Base-by-base conservation (phyloP, 2,113 vertebrate species). In the Gallinago media region DNA sequence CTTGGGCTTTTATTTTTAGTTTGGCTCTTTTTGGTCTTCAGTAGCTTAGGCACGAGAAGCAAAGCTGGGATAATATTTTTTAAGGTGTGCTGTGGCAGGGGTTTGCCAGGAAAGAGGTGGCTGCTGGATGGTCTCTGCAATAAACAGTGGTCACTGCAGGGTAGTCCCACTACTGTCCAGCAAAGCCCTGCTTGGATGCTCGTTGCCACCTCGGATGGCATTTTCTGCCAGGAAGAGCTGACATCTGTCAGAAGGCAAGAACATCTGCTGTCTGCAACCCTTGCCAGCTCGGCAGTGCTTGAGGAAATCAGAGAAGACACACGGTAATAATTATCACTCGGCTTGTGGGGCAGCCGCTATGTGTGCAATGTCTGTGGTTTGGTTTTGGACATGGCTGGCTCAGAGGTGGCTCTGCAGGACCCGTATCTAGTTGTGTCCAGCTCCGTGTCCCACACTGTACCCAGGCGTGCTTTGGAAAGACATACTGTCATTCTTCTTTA, bases 341-440 rank as follows among this genome's bases (percentile, higher is more conserved):
- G 71, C 18, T n/a, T 87, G 84, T 59, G 87, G 81, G 92, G 85
- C 85, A 94, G 88, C 59, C 0, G 5, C 63, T 58, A 50, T 88
- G 72, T 31, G 15, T 90, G 82, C 58, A 62, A 94, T 91, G 85
- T 26, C 88, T 93, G 94, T 85, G 95, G 95, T 54, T 93, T 88
- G 79, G 27, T 44, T 94, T 92, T 70, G 67, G 92, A 92, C 67
- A 27, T 79, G 49, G 44, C 16, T 88, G 44, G 49, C 78, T 89
- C 78, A 56, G 90, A 56, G 62, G 12, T 66, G 62, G 46, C 79
- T 92, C 67, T 85, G 58, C 75, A 88, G 71, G 85, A 85, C 81
- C 71, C 38, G 18, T 40, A 46, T 52, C 85, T 90, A 70, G 82
- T 55, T 76, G 75, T 86, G 88, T 22, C 71, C 59, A 83, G 71